These are phyloP conservation scores for Zeuzera pyrina DNA, from an alignment of 2,888 invertebrate genomes.

Conservation along the genomic window DNA sequence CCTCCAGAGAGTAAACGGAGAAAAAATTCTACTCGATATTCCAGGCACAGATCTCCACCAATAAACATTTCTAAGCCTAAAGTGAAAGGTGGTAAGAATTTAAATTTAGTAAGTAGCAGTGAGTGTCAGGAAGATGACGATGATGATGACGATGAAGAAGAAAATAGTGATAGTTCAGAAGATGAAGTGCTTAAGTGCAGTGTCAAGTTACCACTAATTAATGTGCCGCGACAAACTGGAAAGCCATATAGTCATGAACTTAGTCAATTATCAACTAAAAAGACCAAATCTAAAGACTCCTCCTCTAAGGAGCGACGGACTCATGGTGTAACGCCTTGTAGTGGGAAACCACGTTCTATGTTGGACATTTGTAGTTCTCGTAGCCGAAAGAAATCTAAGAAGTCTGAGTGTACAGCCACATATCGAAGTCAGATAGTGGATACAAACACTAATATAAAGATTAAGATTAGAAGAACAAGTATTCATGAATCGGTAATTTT, in stretches of 20 bases:
- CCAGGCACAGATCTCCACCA: conserved; percentile 43
- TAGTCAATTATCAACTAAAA: conserved; percentile 71
- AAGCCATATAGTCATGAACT: conserved; percentile 72
- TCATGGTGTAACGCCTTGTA: conserved; percentile 55
- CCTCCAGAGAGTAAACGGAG: conserved; percentile 51
- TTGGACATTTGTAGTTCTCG: conserved; percentile 60
- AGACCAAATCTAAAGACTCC: conserved; percentile 51
- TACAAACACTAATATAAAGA: conserved; percentile 77
- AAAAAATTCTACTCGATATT: conserved; percentile 38
- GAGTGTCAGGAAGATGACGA: conserved; percentile 52
- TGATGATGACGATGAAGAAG: conserved; percentile 27
- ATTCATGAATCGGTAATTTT: conserved; percentile 56
- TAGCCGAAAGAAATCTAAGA: conserved; percentile 66
- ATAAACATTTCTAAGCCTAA: conserved; percentile 42
- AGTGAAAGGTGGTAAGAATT: conserved; percentile 69
- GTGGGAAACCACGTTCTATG: conserved; percentile 69
- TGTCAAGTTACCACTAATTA: conserved; percentile 63
- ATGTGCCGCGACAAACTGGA: conserved; percentile 55
- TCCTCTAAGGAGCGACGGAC: conserved; percentile 44
- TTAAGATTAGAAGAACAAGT: conserved; percentile 78
- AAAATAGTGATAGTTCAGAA: conserved; percentile 52
- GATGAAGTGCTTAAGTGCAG: conserved; percentile 62
- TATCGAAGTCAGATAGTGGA: conserved; percentile 77
- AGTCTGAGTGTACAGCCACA: conserved; percentile 52
- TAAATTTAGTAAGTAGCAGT: conserved; percentile 69